These are phyloP conservation scores for Pavo muticus DNA, from an alignment of 2,113 vertebrate genomes.

Conservation along the genomic window DNA sequence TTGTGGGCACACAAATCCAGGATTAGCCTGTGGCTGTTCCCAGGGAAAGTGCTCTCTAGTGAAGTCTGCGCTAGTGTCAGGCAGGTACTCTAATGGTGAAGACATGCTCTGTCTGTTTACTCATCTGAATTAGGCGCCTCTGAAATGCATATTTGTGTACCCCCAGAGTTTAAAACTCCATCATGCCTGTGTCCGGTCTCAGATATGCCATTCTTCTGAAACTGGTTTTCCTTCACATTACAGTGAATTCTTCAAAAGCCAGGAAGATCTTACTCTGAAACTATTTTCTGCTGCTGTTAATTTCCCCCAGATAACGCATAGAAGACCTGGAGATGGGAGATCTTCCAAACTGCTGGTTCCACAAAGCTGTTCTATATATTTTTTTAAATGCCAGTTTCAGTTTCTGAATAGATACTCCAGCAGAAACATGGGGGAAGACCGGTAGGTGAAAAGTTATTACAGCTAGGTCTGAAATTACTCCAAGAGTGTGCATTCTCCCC, in stretches of 20 bases:
- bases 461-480: neutral
- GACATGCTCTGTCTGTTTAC: neutral
- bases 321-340: neutral
- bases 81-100: neutral
- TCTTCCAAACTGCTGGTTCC: neutral
- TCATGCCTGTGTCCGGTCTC: neutral
- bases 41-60: neutral
- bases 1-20: slow-evolving; percentile 46
- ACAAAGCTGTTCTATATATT: neutral
- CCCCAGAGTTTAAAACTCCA: neutral
- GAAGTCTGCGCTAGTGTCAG: slow-evolving; percentile 1
- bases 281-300: neutral
- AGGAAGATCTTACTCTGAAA: neutral
- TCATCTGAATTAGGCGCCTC: neutral
- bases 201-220: neutral
- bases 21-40: slow-evolving; percentile 47
- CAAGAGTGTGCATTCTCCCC: neutral
- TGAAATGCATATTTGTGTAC: neutral
- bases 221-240: neutral
- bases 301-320: neutral
- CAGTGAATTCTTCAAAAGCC: neutral
- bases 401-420: neutral
- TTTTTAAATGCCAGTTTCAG: neutral
- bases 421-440: neutral
- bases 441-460: neutral